Percentiles rank a stretch among this genome's conserved stretches.
Evolutionary conservation across 2,797 vertebrate genomes (phyloP).

Genomic region (Rhadinocentrus ornatus): DNA sequence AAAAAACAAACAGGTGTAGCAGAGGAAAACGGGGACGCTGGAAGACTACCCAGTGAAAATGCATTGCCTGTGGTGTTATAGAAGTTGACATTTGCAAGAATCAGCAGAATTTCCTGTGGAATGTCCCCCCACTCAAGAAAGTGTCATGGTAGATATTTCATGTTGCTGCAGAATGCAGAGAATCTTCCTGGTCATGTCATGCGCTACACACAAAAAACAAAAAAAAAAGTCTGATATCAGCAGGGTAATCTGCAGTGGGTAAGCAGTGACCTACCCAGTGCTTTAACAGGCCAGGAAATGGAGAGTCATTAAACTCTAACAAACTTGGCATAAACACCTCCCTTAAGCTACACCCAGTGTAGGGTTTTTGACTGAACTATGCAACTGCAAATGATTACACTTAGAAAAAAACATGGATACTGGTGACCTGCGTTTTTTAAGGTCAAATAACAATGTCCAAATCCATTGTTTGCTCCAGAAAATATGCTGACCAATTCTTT

Average conservation of each 20-base stretch:
- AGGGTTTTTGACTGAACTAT: background rate
- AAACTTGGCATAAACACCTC: background rate
- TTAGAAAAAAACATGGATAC: too few relatives aligned
- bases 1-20: conserved; percentile 11
- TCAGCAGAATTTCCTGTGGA: conserved; percentile 80
- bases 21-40: conserved; percentile 26
- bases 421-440: too few relatives aligned
- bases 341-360: conserved; percentile 23
- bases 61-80: conserved; percentile 65
- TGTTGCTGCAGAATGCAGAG: conserved; percentile 59
- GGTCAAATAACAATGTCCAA: too few relatives aligned
- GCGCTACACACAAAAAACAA: conserved; percentile 68
- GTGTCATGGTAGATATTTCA: conserved; percentile 78
- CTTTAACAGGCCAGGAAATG: conserved; percentile 8
- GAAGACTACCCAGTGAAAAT: conserved; percentile 42
- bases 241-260: conserved; percentile 65
- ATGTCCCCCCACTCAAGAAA: conserved; percentile 54
- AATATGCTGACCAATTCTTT: too few relatives aligned
- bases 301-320: conserved; percentile 15
- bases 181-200: conserved; percentile 51
- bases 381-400: background rate
- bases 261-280: conserved; percentile 21
- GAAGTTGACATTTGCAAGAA: conserved; percentile 60
- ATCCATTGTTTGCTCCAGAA: too few relatives aligned
- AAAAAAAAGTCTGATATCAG: conserved; percentile 67